These are phyloP conservation scores for Oreonectes daqikongensis DNA, from an alignment of 2,797 vertebrate genomes.

Conservation along the genomic window DNA sequence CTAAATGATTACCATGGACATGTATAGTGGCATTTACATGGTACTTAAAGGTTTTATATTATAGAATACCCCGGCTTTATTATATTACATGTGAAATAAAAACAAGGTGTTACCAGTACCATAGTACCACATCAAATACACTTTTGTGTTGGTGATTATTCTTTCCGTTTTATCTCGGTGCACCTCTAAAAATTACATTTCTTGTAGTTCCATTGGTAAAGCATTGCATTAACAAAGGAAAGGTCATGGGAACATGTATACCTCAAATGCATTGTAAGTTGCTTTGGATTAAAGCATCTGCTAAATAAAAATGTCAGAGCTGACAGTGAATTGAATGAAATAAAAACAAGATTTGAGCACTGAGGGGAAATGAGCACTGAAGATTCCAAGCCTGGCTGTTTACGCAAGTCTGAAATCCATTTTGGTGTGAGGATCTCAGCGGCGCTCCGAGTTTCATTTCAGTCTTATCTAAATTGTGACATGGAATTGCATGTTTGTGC, in stretches of 20 bases:
- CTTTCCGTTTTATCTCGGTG: too few relatives aligned
- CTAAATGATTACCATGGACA: not conserved
- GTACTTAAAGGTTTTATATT: too few relatives aligned
- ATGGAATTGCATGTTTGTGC: conserved; percentile 26
- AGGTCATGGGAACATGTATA: too few relatives aligned
- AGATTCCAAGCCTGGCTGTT: not conserved
- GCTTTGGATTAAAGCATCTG: too few relatives aligned
- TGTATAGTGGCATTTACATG: too few relatives aligned
- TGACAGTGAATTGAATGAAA: not conserved
- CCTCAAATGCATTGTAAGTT: too few relatives aligned
- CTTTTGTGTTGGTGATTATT: too few relatives aligned
- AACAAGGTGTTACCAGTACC: not conserved
- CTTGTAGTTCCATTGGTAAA: too few relatives aligned
- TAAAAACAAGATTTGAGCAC: not conserved
- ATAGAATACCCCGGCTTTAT: not conserved
- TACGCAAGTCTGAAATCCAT: not conserved
- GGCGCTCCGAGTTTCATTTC: not conserved
- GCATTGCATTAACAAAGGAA: too few relatives aligned
- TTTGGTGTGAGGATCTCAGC: not conserved
- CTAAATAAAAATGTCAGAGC: too few relatives aligned
- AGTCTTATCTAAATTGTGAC: conserved; percentile 23
- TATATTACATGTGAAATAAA: not conserved
- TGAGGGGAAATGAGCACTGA: not conserved
- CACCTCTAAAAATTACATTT: too few relatives aligned
- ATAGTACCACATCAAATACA: too few relatives aligned